Evolutionary conservation across 2,888 invertebrate genomes (phyloP).

Genomic region (Nomada flava): DNA sequence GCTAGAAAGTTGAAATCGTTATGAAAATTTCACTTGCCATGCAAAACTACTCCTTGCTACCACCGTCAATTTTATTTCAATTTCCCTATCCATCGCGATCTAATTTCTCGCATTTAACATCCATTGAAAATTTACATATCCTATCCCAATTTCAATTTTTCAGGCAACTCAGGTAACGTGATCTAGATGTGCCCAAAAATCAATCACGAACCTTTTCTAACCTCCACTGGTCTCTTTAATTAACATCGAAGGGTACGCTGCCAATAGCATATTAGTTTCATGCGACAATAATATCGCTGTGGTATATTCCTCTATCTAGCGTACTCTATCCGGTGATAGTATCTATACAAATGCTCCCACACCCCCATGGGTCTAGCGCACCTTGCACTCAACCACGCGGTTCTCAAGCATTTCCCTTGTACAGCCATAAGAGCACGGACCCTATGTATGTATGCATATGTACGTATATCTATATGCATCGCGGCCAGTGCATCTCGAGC

Average conservation of each 20-base stretch:
- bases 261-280: conserved; percentile 59
- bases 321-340: conserved; percentile 72
- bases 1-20: background rate
- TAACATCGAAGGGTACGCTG: conserved; percentile 36
- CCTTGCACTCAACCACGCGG: conserved; percentile 48
- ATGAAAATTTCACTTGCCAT: no score
- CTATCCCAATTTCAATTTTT: no score
- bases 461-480: conserved; percentile 61
- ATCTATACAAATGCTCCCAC: conserved; percentile 71
- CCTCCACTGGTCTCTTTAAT: conserved; percentile 44
- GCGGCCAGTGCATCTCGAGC: conserved; percentile 69
- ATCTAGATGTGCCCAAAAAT: no score
- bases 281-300: conserved; percentile 63
- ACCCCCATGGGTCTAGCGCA: conserved; percentile 64
- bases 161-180: no score
- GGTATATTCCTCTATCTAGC: conserved; percentile 65
- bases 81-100: no score
- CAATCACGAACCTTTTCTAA: no score
- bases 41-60: no score
- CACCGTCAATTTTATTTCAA: no score
- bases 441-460: background rate
- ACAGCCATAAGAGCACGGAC: conserved; percentile 41
- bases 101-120: no score
- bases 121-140: no score
- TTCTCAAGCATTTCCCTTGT: conserved; percentile 46